A percentile compares a stretch with the other conserved stretches of the same genome.
Evolutionary conservation across 2,113 vertebrate species (phyloP).

Genomic region (Aspiorhynchus laticeps): DNA sequence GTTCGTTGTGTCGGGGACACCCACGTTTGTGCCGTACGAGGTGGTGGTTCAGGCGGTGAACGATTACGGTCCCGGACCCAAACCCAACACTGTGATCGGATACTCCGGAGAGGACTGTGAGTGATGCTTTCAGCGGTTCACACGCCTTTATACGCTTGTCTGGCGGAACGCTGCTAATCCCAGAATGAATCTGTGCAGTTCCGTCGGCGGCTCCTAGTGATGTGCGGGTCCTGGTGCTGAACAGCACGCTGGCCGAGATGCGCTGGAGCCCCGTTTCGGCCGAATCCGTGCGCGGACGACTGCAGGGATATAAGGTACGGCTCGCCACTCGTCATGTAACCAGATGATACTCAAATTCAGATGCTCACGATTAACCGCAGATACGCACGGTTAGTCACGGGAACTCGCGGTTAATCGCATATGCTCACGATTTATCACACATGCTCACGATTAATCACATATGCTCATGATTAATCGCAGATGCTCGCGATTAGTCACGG

Average conservation of each 20-base stretch:
- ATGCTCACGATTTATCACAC: too few relatives aligned
- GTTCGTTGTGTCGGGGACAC: conserved; percentile 91
- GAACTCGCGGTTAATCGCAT: too few relatives aligned
- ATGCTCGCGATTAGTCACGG: too few relatives aligned
- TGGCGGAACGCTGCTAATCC: background rate
- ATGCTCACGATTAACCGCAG: too few relatives aligned
- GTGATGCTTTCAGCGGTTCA: conserved; percentile 62
- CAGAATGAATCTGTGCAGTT: conserved; percentile 71
- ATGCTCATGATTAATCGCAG: too few relatives aligned
- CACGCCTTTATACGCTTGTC: background rate
- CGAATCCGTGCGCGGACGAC: conserved; percentile 85
- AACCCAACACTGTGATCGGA: conserved; percentile 80
- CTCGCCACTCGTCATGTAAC: background rate
- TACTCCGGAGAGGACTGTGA: conserved; percentile 96
- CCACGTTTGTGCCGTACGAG: conserved; percentile 90
- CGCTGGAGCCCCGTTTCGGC: conserved; percentile 86
- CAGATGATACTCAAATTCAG: background rate
- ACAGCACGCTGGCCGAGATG: conserved; percentile 89
- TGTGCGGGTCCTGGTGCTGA: conserved; percentile 79
- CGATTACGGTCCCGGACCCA: conserved; percentile 82
- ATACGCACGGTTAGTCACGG: too few relatives aligned
- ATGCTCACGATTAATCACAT: too few relatives aligned
- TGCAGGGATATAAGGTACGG: conserved; percentile 90
- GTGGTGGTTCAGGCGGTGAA: conserved; percentile 93
- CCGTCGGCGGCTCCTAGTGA: conserved; percentile 85